These are phyloP conservation scores for Prunella fulvescens DNA, from an alignment of 2,113 vertebrate genomes.

Conservation along the genomic window DNA sequence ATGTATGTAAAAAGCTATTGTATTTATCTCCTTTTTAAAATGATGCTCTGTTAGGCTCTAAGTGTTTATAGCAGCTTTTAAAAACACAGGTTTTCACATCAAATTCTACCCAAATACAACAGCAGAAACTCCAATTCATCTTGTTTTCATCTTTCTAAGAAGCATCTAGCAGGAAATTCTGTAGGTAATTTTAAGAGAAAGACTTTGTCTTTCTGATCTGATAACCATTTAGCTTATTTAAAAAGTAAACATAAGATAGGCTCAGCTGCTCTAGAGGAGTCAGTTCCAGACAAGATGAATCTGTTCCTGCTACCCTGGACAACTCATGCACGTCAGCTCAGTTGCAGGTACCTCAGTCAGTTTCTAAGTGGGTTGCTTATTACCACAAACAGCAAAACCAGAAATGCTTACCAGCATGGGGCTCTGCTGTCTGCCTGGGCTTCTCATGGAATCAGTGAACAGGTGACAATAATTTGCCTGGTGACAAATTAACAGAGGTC, in stretches of 20 bases:
- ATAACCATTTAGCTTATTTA: background rate
- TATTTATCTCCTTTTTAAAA: slow-evolving; percentile 40
- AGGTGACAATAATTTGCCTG: slow-evolving; percentile 44
- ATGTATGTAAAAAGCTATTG: slow-evolving; percentile 60
- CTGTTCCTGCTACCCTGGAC: background rate
- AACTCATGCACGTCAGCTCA: background rate
- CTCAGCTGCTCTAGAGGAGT: background rate
- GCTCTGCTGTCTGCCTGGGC: slow-evolving; percentile 13
- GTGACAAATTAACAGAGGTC: slow-evolving; percentile 63
- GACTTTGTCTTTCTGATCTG: background rate
- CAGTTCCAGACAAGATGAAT: background rate
- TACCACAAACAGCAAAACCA: slow-evolving; percentile 2
- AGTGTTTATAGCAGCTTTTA: background rate
- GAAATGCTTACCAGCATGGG: slow-evolving; percentile 20
- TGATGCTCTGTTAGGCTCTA: background rate
- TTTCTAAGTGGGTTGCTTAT: background rate
- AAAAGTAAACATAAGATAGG: background rate
- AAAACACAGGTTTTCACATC: slow-evolving; percentile 19
- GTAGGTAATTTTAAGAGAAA: background rate
- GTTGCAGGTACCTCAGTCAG: background rate
- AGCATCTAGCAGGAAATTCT: background rate
- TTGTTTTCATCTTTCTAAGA: background rate
- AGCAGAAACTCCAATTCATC: background rate
- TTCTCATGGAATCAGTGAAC: slow-evolving; percentile 33
- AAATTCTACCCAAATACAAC: background rate